Conservation (phyloP, 2,888 invertebrate genomes). For the Dendrolimus pini region DNA sequence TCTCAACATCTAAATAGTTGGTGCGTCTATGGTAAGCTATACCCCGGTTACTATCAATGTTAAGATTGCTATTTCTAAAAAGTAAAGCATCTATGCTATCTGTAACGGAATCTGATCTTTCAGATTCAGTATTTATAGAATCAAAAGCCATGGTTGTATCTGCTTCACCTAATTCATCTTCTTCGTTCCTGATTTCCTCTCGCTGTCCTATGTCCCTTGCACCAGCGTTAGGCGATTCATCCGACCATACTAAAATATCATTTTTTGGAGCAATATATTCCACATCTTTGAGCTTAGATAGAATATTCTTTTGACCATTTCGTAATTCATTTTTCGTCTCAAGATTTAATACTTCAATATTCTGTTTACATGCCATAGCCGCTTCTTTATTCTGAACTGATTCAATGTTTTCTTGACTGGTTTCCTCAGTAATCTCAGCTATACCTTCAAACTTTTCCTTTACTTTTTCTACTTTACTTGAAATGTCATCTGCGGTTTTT, state of each 20-base stretch:
- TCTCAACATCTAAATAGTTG: conserved; percentile 60
- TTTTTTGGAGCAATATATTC: conserved; percentile 41
- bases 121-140: conserved; percentile 37
- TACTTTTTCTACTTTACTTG: not conserved
- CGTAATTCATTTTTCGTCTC: conserved; percentile 28
- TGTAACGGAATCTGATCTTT: conserved; percentile 43
- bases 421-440: not conserved
- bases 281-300: conserved; percentile 44
- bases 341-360: conserved; percentile 5
- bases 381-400: conserved; percentile 9
- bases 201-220: conserved; percentile 20
- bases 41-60: conserved; percentile 59
- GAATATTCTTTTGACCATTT: conserved; percentile 31
- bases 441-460: not conserved
- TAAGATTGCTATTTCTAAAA: conserved; percentile 42
- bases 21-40: conserved; percentile 64
- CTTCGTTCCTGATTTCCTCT: conserved; percentile 17
- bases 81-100: conserved; percentile 48
- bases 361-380: conserved; percentile 4
- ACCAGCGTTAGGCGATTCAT: conserved; percentile 26
- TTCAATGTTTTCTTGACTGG: not conserved
- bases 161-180: conserved; percentile 6
- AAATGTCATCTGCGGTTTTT: not conserved
- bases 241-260: conserved; percentile 47
- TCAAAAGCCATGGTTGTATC: conserved; percentile 19